These are phyloP conservation scores for Bacillus rossius DNA, from an alignment of 1,140 invertebrate species.

Conservation along the genomic window DNA sequence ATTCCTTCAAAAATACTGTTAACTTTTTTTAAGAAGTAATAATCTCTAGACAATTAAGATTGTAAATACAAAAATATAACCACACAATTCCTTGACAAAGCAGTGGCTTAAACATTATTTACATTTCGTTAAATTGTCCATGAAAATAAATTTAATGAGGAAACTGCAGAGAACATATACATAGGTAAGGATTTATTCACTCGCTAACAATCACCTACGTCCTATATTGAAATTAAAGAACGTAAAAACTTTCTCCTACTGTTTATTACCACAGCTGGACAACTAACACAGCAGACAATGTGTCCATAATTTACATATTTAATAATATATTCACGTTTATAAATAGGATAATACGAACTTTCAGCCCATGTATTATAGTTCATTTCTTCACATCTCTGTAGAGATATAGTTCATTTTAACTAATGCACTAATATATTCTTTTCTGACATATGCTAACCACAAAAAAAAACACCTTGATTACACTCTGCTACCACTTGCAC, in stretches of 20 bases:
- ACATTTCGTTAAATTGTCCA: conserved; percentile 4
- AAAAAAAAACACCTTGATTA: too few relatives aligned
- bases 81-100: neutral
- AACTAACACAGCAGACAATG: conserved; percentile 4
- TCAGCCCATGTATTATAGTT: too few relatives aligned
- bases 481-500: too few relatives aligned
- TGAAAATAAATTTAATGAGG: neutral
- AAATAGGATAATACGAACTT: too few relatives aligned
- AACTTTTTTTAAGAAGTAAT: too few relatives aligned
- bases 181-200: conserved; percentile 6
- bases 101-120: conserved; percentile 5
- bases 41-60: neutral
- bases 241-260: conserved; percentile 8
- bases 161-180: conserved; percentile 1
- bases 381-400: too few relatives aligned
- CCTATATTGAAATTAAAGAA: neutral
- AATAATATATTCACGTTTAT: too few relatives aligned
- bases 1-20: neutral
- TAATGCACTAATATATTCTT: too few relatives aligned
- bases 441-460: too few relatives aligned
- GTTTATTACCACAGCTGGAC: conserved; percentile 8
- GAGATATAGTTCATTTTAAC: too few relatives aligned
- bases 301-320: conserved; percentile 2
- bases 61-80: neutral
- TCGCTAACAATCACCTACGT: conserved; percentile 7